A percentile compares a stretch with the other conserved stretches of the same genome.
Conservation (phyloP, 2,888 invertebrate species). For the Epistrophe grossulariae region DNA sequence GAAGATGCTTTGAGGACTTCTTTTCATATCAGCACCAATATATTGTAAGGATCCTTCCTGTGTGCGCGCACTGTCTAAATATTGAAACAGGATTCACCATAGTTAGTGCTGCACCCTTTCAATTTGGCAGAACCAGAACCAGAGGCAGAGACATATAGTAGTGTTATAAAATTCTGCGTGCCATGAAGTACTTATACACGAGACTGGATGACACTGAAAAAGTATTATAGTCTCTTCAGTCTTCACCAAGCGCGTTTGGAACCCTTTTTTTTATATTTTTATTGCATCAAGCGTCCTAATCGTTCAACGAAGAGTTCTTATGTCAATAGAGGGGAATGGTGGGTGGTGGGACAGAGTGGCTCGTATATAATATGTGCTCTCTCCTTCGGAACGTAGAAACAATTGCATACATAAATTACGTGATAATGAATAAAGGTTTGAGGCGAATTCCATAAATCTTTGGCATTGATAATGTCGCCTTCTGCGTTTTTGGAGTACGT, state of each 20-base stretch:
- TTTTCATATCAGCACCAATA: slow-evolving; percentile 7
- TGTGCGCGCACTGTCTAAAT: slow-evolving; percentile 39
- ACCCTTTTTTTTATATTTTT: slow-evolving; percentile 23
- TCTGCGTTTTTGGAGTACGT: not conserved
- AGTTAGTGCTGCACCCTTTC: slow-evolving; percentile 18
- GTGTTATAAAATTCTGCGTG: slow-evolving; percentile 58
- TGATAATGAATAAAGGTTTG: slow-evolving; percentile 74
- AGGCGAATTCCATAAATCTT: slow-evolving; percentile 73
- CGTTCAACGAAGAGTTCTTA: slow-evolving; percentile 38
- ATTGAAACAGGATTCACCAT: slow-evolving; percentile 18
- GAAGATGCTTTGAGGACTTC: slow-evolving; percentile 45
- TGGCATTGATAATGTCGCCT: slow-evolving; percentile 69
- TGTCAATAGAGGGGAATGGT: slow-evolving; percentile 9
- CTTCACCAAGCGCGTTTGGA: not conserved
- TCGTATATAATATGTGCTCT: slow-evolving; percentile 28
- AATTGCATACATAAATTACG: slow-evolving; percentile 76
- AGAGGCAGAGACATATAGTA: not conserved
- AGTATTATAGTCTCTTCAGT: no score
- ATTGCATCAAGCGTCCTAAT: slow-evolving; percentile 30
- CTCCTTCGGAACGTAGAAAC: slow-evolving; percentile 58
- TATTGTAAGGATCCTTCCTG: not conserved
- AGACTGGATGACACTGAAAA: slow-evolving; percentile 29
- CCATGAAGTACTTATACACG: slow-evolving; percentile 30
- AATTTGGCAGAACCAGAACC: not conserved
- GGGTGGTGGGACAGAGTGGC: not conserved